Evolutionary conservation across 2,797 vertebrate genomes (phyloP).

Genomic region (Schizothorax lantsangensis): DNA sequence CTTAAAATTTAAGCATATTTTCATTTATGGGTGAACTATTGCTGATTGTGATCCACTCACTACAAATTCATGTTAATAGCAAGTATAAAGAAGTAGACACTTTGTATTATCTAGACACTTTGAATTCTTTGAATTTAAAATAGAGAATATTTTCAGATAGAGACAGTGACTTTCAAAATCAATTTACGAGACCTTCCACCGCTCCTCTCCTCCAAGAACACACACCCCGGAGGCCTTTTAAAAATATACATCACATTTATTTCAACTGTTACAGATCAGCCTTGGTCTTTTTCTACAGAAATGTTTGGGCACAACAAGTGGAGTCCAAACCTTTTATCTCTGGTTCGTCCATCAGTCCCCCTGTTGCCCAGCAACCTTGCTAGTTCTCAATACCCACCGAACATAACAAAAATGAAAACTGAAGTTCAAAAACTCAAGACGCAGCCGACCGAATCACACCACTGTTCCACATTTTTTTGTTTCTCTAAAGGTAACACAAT

Average conservation of each 20-base stretch:
- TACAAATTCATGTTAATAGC: background rate
- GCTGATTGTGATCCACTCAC: background rate
- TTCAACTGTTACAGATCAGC: constrained; percentile 74
- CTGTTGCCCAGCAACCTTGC: constrained; percentile 68
- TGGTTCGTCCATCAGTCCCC: constrained; percentile 70
- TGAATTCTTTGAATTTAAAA: background rate
- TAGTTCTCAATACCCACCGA: constrained; percentile 38
- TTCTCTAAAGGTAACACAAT: constrained; percentile 82
- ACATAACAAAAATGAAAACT: constrained; percentile 61
- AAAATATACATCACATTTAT: too few relatives aligned
- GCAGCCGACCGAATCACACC: constrained; percentile 75
- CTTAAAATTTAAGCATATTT: background rate
- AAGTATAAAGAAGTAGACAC: background rate
- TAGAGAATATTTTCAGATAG: constrained; percentile 5
- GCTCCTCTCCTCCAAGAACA: too few relatives aligned
- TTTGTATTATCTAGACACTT: background rate
- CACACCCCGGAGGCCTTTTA: too few relatives aligned
- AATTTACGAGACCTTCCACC: background rate
- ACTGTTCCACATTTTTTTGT: constrained; percentile 64
- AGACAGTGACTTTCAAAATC: constrained; percentile 38
- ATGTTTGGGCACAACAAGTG: constrained; percentile 70
- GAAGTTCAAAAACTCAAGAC: constrained; percentile 74
- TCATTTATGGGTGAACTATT: background rate
- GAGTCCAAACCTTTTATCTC: constrained; percentile 68
- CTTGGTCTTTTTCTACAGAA: constrained; percentile 71